phyloP scores from a whole-genome alignment of 2,797 vertebrate genomes.

The Acestrorhynchus altus region DNA sequence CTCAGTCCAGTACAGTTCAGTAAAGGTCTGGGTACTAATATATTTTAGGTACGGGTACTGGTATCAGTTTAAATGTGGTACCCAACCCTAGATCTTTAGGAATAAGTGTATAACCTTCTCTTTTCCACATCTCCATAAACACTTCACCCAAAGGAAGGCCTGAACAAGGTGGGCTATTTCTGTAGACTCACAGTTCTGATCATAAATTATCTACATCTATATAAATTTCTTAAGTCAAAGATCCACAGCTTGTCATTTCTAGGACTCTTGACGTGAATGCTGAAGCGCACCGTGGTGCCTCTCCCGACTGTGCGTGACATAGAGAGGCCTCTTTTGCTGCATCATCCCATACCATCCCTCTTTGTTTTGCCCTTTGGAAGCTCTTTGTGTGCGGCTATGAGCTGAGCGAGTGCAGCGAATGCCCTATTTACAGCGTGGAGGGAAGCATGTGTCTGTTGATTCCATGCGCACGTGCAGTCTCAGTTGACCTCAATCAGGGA shows the following conservation, averaged over 20 bases:
- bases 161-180: not conserved
- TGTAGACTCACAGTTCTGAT: not conserved
- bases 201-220: not conserved
- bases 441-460: conserved; percentile 68
- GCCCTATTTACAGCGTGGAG: conserved; percentile 58
- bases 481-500: conserved; percentile 71
- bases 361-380: conserved; percentile 23
- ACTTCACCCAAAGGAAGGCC: no score
- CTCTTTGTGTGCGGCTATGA: conserved; percentile 32
- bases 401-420: conserved; percentile 54
- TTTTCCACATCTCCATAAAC: no score
- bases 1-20: no score
- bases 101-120: no score
- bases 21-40: no score
- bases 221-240: not conserved
- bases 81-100: no score
- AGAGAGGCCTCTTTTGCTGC: conserved; percentile 33
- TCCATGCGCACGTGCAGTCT: conserved; percentile 65
- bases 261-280: not conserved
- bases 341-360: conserved; percentile 36
- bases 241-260: not conserved
- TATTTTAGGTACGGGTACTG: no score
- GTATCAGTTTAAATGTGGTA: no score
- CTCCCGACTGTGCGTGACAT: not conserved
- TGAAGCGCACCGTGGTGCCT: not conserved